phyloP scores from a whole-genome alignment of 2,113 vertebrate species.

The Tautogolabrus adspersus region DNA sequence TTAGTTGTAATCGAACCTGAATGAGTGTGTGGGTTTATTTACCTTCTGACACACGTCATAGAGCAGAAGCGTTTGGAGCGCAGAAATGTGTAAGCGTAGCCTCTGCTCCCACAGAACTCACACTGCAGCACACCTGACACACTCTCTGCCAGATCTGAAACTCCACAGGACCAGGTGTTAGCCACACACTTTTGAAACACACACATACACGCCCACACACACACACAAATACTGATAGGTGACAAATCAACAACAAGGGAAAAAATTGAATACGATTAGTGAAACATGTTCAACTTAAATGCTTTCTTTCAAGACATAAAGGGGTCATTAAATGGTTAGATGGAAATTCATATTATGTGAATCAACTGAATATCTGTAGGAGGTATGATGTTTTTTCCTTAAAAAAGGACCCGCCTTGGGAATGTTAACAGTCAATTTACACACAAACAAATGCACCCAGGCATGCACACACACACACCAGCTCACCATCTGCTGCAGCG shows the following conservation, averaged over 20 bases:
- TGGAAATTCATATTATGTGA: too few species aligned
- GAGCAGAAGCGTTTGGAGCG: slow-evolving; percentile 95
- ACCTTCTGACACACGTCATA: slow-evolving; percentile 93
- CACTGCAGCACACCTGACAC: slow-evolving; percentile 88
- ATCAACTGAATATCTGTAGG: neutral
- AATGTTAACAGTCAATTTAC: too few species aligned
- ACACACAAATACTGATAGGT: too few species aligned
- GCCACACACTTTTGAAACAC: neutral
- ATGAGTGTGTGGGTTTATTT: slow-evolving; percentile 27
- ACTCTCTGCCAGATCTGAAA: slow-evolving; percentile 87
- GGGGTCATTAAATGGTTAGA: too few species aligned
- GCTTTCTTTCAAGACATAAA: too few species aligned
- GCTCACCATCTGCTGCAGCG: slow-evolving; percentile 84
- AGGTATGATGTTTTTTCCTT: too few species aligned
- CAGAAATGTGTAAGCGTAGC: slow-evolving; percentile 89
- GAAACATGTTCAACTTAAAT: too few species aligned
- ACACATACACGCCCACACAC: neutral
- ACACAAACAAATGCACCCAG: neutral
- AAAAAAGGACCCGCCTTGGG: too few species aligned
- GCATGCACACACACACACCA: neutral
- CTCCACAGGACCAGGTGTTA: slow-evolving; percentile 52
- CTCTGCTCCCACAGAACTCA: slow-evolving; percentile 94
- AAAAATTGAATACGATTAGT: neutral
- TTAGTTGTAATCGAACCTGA: neutral
- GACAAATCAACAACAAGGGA: neutral